A percentile compares a stretch with the other conserved stretches of the same genome.
phyloP scores from a whole-genome alignment of 2,113 vertebrate species.

The Willisornis vidua region DNA sequence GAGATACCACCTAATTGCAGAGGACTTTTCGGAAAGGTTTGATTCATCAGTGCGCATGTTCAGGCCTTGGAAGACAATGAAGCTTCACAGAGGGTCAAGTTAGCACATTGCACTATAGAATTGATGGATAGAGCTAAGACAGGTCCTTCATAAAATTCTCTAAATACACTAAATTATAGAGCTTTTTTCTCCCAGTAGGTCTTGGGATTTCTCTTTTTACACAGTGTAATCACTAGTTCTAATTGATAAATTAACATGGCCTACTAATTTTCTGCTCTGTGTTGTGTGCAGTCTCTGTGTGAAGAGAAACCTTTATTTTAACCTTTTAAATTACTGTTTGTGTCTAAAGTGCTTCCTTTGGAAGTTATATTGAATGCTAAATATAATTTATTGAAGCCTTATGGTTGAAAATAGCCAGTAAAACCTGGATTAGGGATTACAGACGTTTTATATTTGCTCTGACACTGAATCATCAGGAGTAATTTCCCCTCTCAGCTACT shows the following conservation, averaged over 20 bases:
- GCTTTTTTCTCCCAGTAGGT: not conserved
- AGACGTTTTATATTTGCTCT: not conserved
- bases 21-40: not conserved
- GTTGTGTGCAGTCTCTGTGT: not conserved
- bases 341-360: not conserved
- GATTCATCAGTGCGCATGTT: not conserved
- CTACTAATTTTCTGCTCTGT: not conserved
- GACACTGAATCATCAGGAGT: not conserved
- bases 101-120: not conserved
- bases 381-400: not conserved
- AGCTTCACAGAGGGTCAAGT: not conserved
- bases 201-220: not conserved
- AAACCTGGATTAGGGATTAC: not conserved
- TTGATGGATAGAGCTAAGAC: not conserved
- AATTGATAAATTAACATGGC: not conserved
- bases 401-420: not conserved
- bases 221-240: not conserved
- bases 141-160: not conserved
- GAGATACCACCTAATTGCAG: not conserved
- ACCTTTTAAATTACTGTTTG: not conserved
- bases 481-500: not conserved
- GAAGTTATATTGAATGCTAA: not conserved
- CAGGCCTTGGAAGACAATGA: not conserved
- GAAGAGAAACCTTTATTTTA: not conserved
- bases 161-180: not conserved